phyloP scores from a whole-genome alignment of 2,113 vertebrate species.

The Elgaria multicarinata region DNA sequence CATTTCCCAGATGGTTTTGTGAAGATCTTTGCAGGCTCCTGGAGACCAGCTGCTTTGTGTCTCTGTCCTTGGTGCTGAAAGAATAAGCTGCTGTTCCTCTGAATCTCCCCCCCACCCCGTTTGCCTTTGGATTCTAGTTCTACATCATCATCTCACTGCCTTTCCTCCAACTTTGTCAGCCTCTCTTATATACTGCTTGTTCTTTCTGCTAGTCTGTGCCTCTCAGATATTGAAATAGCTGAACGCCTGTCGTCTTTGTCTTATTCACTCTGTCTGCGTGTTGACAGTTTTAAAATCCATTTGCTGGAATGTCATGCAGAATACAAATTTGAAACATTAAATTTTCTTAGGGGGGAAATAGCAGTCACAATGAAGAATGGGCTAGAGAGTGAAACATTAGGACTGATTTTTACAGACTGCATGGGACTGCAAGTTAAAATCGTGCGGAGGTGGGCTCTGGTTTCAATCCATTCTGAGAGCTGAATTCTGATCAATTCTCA shows the following conservation, averaged over 20 bases:
- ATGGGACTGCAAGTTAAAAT: not conserved
- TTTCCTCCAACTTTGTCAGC: constrained; percentile 19
- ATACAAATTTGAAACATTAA: constrained; percentile 17
- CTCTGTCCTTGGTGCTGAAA: constrained; percentile 72
- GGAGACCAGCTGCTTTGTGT: constrained; percentile 39
- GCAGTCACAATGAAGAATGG: not conserved
- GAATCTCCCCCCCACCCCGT: not conserved
- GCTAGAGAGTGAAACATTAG: not conserved
- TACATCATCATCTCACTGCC: constrained; percentile 37
- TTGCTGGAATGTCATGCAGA: constrained; percentile 45
- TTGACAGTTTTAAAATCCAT: constrained; percentile 6
- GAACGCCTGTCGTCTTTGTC: constrained; percentile 31
- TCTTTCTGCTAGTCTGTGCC: not conserved
- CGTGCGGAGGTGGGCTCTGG: not conserved
- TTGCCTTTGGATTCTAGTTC: constrained; percentile 19
- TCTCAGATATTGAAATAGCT: constrained; percentile 1
- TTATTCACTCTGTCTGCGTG: not conserved
- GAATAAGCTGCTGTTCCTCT: constrained; percentile 38
- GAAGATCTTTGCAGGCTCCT: constrained; percentile 42
- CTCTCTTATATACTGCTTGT: not conserved
- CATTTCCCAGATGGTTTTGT: constrained; percentile 45
- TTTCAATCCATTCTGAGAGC: not conserved
- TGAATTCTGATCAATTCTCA: not conserved
- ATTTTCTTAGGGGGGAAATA: not conserved
- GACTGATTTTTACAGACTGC: not conserved